These are phyloP conservation scores for Steinernema carpocapsae DNA, from an alignment of 2,888 invertebrate genomes.

Conservation along the genomic window DNA sequence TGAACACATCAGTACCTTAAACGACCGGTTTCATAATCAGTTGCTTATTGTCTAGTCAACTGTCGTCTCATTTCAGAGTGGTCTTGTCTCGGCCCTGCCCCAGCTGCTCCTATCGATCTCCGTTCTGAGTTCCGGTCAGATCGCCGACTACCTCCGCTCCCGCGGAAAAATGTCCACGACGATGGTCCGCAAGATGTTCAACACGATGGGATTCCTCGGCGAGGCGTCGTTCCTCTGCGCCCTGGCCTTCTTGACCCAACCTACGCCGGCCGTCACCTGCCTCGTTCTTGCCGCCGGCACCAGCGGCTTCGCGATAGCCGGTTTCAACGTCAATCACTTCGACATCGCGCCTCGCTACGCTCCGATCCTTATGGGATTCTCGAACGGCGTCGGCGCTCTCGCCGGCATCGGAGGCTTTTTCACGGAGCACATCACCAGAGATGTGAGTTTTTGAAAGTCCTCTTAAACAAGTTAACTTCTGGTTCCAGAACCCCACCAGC, in stretches of 20 bases:
- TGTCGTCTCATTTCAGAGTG: slow-evolving; percentile 76
- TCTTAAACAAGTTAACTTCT: neutral
- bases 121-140: slow-evolving; percentile 91
- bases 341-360: slow-evolving; percentile 96
- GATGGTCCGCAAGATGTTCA: slow-evolving; percentile 91
- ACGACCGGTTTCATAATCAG: neutral
- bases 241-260: slow-evolving; percentile 84
- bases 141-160: slow-evolving; percentile 88
- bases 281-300: slow-evolving; percentile 93
- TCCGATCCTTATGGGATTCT: slow-evolving; percentile 95
- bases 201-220: slow-evolving; percentile 83
- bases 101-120: slow-evolving; percentile 95
- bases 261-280: slow-evolving; percentile 80
- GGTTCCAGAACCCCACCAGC: slow-evolving; percentile 62
- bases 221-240: slow-evolving; percentile 94
- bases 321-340: slow-evolving; percentile 96
- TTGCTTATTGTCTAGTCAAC: neutral
- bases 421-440: slow-evolving; percentile 78
- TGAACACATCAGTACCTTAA: too few species aligned
- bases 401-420: slow-evolving; percentile 92
- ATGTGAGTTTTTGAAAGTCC: slow-evolving; percentile 39
- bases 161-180: slow-evolving; percentile 88
- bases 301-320: slow-evolving; percentile 96
- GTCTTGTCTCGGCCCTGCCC: slow-evolving; percentile 88
- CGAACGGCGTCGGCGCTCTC: slow-evolving; percentile 95